Conservation (phyloP, 2,888 invertebrate genomes). For the Heteromurus nitidus region DNA sequence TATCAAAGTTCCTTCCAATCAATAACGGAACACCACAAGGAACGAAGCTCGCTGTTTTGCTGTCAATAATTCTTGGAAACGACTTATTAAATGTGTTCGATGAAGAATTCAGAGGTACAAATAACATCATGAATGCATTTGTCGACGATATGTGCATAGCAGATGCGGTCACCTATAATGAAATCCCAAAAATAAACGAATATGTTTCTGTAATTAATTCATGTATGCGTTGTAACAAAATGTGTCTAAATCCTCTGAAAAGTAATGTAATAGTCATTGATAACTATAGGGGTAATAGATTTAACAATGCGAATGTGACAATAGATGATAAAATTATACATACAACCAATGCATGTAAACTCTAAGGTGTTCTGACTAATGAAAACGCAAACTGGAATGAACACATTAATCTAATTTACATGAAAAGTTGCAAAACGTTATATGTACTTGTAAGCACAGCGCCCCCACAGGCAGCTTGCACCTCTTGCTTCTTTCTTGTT, state of each 20-base stretch:
- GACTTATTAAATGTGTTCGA: neutral
- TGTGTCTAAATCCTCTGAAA: constrained; percentile 8
- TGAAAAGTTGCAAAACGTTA: neutral
- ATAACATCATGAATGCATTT: constrained; percentile 12
- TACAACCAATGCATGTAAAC: neutral
- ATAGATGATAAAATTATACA: constrained; percentile 5
- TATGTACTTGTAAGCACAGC: no score
- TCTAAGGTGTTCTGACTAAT: constrained; percentile 28
- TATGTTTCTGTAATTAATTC: neutral
- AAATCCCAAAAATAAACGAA: neutral
- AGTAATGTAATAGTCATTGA: constrained; percentile 10
- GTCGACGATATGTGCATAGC: constrained; percentile 27
- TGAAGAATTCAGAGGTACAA: neutral
- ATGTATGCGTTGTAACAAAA: neutral
- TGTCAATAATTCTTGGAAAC: constrained; percentile 11
- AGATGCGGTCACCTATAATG: constrained; percentile 2
- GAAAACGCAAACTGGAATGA: constrained; percentile 23
- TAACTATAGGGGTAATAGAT: constrained; percentile 12
- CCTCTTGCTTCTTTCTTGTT: no score
- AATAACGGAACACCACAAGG: constrained; percentile 26
- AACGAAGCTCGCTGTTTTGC: constrained; percentile 17
- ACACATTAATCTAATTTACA: constrained; percentile 11
- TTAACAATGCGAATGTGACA: neutral
- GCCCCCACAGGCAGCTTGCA: no score
- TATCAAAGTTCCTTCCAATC: neutral